Evolutionary conservation across 2,888 invertebrate genomes (phyloP).

Genomic region (Melanostoma scalare): DNA sequence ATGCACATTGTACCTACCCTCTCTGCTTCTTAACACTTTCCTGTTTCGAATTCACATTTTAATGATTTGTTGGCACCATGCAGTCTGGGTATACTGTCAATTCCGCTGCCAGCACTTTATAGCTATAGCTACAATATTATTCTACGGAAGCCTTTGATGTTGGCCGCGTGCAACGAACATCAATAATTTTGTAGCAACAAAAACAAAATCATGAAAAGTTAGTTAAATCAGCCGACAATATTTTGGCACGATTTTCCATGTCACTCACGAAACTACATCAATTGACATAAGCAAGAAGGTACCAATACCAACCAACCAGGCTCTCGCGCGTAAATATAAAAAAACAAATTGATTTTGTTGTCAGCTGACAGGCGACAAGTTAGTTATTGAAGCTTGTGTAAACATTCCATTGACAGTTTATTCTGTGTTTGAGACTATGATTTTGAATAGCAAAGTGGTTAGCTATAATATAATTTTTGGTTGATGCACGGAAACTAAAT

Average conservation of each 20-base stretch:
- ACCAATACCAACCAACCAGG: constrained; percentile 11
- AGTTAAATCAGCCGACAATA: constrained; percentile 50
- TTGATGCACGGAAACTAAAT: too few species aligned
- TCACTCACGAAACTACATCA: constrained; percentile 42
- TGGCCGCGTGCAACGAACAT: constrained; percentile 54
- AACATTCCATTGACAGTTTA: neutral
- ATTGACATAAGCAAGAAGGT: constrained; percentile 27
- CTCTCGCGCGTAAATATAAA: constrained; percentile 35
- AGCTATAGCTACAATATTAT: neutral
- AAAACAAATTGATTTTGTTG: constrained; percentile 25
- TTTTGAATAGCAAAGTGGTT: too few species aligned
- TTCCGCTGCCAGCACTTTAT: constrained; percentile 19
- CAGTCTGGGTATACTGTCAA: constrained; percentile 56
- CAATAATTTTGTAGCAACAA: constrained; percentile 31
- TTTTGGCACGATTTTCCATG: constrained; percentile 61
- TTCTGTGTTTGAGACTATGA: neutral
- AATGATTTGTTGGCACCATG: constrained; percentile 72
- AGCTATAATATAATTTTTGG: too few species aligned
- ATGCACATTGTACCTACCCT: constrained; percentile 10
- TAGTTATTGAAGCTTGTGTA: neutral
- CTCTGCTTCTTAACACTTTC: constrained; percentile 15
- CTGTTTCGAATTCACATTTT: constrained; percentile 42
- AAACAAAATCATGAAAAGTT: constrained; percentile 35
- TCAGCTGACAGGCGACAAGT: constrained; percentile 37
- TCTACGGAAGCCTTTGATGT: constrained; percentile 34